These are phyloP conservation scores for Genyomyrus donnyi DNA, from an alignment of 2,113 vertebrate species.

Conservation along the genomic window DNA sequence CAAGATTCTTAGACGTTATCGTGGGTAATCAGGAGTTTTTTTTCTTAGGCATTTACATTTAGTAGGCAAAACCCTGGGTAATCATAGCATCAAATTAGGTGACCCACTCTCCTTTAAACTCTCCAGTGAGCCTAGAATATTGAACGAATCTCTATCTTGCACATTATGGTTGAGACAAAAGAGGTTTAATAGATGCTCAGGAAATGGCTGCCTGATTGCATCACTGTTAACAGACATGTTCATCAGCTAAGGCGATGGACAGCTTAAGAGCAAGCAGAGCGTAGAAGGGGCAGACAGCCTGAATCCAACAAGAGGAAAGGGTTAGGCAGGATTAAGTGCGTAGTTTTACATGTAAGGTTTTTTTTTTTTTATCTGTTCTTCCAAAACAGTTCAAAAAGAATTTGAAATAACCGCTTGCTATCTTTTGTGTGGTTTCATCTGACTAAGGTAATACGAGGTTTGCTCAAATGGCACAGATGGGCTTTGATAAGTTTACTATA, in stretches of 20 bases:
- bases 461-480: not conserved
- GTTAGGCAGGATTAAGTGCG: not conserved
- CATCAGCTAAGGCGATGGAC: not conserved
- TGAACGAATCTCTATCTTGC: not conserved
- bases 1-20: not conserved
- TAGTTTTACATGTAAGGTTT: not conserved
- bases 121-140: not conserved
- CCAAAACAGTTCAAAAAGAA: not conserved
- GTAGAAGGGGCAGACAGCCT: not conserved
- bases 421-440: not conserved
- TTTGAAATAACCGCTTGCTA: not conserved
- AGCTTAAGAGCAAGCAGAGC: not conserved
- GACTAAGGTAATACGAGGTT: not conserved
- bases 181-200: conserved; percentile 9
- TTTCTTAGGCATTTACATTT: conserved; percentile 4
- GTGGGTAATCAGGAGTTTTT: not conserved
- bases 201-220: conserved; percentile 5
- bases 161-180: not conserved
- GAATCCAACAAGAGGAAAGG: not conserved
- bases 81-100: not conserved
- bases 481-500: not conserved
- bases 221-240: not conserved
- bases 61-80: not conserved
- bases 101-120: conserved; percentile 10
- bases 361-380: not conserved